phyloP scores from a whole-genome alignment of 2,113 vertebrate species.

The Vombatus ursinus region DNA sequence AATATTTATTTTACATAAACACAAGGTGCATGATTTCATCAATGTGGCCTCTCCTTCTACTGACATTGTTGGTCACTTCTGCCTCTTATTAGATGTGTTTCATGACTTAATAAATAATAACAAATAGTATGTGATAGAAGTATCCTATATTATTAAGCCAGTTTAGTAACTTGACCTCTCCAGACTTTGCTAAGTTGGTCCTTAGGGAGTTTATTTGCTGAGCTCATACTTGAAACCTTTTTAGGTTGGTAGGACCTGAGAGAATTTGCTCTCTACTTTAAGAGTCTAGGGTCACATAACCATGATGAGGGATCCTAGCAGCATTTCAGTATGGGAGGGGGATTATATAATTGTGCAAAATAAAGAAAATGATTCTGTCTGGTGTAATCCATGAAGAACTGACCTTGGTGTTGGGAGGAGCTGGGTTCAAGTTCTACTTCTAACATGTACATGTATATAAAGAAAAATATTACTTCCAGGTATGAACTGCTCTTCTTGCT shows the following conservation, averaged over 20 bases:
- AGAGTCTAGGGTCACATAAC: not conserved
- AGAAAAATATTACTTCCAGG: not conserved
- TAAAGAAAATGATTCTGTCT: not conserved
- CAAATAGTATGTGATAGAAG: not conserved
- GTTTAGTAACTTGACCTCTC: not conserved
- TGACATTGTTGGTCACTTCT: not conserved
- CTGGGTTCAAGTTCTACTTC: not conserved
- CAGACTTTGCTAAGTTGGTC: not conserved
- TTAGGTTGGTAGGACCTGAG: not conserved
- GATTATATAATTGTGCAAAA: not conserved
- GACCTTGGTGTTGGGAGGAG: not conserved
- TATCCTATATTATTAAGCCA: not conserved
- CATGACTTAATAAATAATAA: not conserved
- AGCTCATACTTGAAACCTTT: not conserved
- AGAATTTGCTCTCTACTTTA: not conserved
- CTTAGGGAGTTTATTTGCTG: not conserved
- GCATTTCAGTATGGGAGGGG: not conserved
- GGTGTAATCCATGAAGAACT: not conserved
- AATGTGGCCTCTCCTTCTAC: not conserved
- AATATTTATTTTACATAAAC: not conserved
- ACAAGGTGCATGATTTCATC: not conserved
- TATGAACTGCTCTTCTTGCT: not conserved
- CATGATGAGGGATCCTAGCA: not conserved
- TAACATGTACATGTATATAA: not conserved
- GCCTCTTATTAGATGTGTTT: not conserved